These are phyloP conservation scores for Pycnonotus jocosus DNA, from an alignment of 2,113 vertebrate species.

Conservation along the genomic window DNA sequence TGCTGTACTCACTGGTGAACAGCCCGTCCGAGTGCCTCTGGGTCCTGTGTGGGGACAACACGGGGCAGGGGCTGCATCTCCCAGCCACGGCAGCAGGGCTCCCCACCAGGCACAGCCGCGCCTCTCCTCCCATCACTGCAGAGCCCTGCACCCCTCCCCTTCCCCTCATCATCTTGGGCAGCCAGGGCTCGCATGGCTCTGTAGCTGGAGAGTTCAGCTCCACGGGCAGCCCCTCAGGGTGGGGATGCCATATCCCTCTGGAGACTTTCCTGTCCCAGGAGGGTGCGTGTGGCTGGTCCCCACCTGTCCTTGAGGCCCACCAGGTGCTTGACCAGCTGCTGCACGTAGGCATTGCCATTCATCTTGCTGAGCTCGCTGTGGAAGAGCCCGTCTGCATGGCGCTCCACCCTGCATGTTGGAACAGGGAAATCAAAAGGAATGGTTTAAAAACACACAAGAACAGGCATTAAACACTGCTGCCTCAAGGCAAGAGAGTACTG, in stretches of 20 bases:
- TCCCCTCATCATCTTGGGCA: not conserved
- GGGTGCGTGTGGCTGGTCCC: not conserved
- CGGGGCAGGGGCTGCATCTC: rapidly evolving
- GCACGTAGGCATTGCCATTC: slow-evolving; percentile 50
- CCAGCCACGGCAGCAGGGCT: rapidly evolving
- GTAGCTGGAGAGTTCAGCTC: not conserved
- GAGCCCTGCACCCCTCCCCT: not conserved
- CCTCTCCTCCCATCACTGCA: not conserved
- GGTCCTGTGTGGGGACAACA: not conserved
- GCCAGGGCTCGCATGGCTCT: not conserved
- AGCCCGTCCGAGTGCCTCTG: slow-evolving; percentile 70
- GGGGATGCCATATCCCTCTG: rapidly evolving
- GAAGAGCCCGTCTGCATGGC: slow-evolving; percentile 70
- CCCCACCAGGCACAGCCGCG: not conserved
- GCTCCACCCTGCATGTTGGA: not conserved
- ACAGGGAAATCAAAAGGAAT: not conserved
- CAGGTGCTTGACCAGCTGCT: slow-evolving; percentile 58
- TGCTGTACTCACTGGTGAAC: slow-evolving; percentile 73
- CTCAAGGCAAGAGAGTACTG: not conserved
- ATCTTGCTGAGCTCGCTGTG: slow-evolving; percentile 73
- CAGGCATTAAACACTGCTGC: not conserved
- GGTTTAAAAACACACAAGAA: not conserved
- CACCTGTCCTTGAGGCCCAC: slow-evolving; percentile 58
- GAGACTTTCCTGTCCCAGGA: not conserved
- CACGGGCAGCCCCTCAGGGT: not conserved